phyloP scores from a whole-genome alignment of 2,888 invertebrate genomes.

The Drosophila macrospina region DNA sequence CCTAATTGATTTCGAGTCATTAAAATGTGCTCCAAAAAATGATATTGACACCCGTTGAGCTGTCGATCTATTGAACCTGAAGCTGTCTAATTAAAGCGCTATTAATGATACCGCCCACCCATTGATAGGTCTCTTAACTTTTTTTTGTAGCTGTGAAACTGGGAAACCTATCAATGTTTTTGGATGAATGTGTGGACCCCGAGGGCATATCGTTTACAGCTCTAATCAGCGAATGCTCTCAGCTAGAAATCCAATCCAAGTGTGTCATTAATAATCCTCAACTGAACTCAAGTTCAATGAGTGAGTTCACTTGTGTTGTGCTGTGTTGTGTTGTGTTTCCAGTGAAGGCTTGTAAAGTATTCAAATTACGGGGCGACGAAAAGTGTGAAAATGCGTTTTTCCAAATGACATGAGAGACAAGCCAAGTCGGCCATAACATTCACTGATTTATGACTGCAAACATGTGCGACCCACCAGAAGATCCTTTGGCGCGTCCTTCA shows the following conservation, averaged over 20 bases:
- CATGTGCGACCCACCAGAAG: constrained; percentile 85
- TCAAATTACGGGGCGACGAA: constrained; percentile 78
- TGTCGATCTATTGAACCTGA: constrained; percentile 44
- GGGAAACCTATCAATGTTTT: background rate
- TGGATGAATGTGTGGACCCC: background rate
- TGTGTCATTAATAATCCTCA: constrained; percentile 75
- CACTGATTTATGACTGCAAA: constrained; percentile 85
- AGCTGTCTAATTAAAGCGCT: constrained; percentile 68
- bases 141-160: too few species aligned
- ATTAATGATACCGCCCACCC: constrained; percentile 70
- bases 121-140: constrained; percentile 37
- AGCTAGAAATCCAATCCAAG: constrained; percentile 76
- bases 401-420: constrained; percentile 73
- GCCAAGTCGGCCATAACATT: constrained; percentile 78
- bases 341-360: constrained; percentile 76
- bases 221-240: constrained; percentile 57
- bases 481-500: constrained; percentile 64
- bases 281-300: background rate
- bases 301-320: background rate
- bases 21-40: constrained; percentile 42
- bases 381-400: constrained; percentile 84
- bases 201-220: constrained; percentile 55
- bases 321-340: constrained; percentile 45
- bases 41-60: constrained; percentile 47
- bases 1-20: constrained; percentile 68